These are phyloP conservation scores for Apotomis capreana DNA, from an alignment of 2,888 invertebrate genomes.

Conservation along the genomic window DNA sequence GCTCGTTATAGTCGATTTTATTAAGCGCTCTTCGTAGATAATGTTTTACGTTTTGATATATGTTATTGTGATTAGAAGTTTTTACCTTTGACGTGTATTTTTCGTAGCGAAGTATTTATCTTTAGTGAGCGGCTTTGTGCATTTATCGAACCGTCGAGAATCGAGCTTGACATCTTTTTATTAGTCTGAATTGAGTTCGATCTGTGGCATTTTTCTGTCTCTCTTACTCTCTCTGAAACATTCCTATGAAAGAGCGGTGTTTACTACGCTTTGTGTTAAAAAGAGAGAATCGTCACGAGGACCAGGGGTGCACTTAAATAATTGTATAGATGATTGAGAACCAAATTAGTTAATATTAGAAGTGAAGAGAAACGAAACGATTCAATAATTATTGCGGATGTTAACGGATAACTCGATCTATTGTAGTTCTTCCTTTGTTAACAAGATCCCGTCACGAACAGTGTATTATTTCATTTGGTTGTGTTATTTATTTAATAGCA, in stretches of 20 bases:
- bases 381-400: constrained; percentile 24
- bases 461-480: constrained; percentile 70
- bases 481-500: constrained; percentile 65
- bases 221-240: constrained; percentile 52
- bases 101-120: constrained; percentile 60
- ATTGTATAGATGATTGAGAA: constrained; percentile 31
- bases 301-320: constrained; percentile 49
- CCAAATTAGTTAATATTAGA: constrained; percentile 28
- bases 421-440: constrained; percentile 40
- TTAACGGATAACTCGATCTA: constrained; percentile 36
- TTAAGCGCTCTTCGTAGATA: constrained; percentile 35
- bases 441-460: constrained; percentile 58
- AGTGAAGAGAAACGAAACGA: constrained; percentile 21
- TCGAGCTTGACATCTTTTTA: constrained; percentile 39
- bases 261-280: constrained; percentile 41
- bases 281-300: constrained; percentile 49
- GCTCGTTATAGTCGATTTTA: constrained; percentile 14
- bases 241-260: constrained; percentile 56
- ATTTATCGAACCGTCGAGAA: constrained; percentile 66
- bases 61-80: constrained; percentile 52
- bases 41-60: constrained; percentile 58
- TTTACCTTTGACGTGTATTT: constrained; percentile 69
- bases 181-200: constrained; percentile 45
- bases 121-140: constrained; percentile 61
- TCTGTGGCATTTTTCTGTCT: constrained; percentile 52